Conservation (phyloP, 2,797 vertebrate genomes). For the Sebastes cheni region DNA sequence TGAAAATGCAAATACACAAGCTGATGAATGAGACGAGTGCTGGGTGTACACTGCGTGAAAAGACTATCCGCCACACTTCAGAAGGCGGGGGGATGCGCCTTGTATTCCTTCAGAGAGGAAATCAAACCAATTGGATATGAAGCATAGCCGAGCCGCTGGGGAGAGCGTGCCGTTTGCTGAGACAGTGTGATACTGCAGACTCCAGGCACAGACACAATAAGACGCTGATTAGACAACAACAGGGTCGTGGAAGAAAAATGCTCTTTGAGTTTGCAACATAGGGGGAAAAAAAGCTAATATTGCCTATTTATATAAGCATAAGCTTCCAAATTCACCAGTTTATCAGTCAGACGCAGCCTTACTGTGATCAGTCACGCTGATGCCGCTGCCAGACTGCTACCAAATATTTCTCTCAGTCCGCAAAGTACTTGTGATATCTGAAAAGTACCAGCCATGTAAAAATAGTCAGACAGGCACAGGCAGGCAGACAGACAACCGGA, state of each 20-base stretch:
- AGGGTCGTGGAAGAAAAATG: slow-evolving; percentile 8
- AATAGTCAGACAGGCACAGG: slow-evolving; percentile 33
- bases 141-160: slow-evolving; percentile 51
- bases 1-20: slow-evolving; percentile 82
- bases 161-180: slow-evolving; percentile 58
- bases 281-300: neutral
- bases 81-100: slow-evolving; percentile 23
- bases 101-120: slow-evolving; percentile 68
- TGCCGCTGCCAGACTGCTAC: slow-evolving; percentile 33
- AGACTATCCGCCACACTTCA: slow-evolving; percentile 69
- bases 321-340: slow-evolving; percentile 31
- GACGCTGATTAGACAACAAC: slow-evolving; percentile 64
- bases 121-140: slow-evolving; percentile 72
- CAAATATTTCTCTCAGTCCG: slow-evolving; percentile 20
- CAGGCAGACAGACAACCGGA: slow-evolving; percentile 39
- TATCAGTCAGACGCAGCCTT: slow-evolving; percentile 48
- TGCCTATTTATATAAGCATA: slow-evolving; percentile 27
- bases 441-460: slow-evolving; percentile 50
- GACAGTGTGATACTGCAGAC: slow-evolving; percentile 55
- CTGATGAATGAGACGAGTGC: slow-evolving; percentile 76
- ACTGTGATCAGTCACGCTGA: slow-evolving; percentile 36
- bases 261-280: slow-evolving; percentile 20
- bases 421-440: slow-evolving; percentile 30
- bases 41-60: slow-evolving; percentile 67
- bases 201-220: slow-evolving; percentile 50